Base-by-base conservation (phyloP, 37 sponge, comb jelly and placozoan genomes). In the Bolinopsis microptera region DNA sequence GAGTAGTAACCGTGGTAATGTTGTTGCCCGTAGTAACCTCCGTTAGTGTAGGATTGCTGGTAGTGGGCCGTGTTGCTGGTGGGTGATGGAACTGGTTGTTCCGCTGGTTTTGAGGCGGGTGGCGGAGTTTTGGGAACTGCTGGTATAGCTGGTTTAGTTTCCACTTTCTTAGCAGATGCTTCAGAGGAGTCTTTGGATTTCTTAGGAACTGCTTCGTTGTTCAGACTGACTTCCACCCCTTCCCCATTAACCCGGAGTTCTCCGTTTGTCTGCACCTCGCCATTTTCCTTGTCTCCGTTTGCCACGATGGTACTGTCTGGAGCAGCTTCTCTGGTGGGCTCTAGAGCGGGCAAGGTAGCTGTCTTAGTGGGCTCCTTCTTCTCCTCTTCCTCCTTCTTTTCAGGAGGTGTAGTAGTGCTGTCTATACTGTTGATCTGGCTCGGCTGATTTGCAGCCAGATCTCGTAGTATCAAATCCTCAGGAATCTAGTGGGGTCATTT, bases 341-440 rank as follows among this genome's bases (percentile, higher is more conserved):
- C 38, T 80, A 9, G 16, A 61, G 68, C 9, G 9, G 18, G 18
- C 16, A 18, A 61, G 68, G 68, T n/a, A n/a, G n/a, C n/a, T n/a
- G n/a, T n/a, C n/a, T n/a, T n/a, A n/a, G n/a, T n/a, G n/a, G n/a
- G n/a, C 25, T 72, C 31, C 27, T n/a, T 72, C 27, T 2, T 72
- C 25, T 72, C 75, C 75, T 72, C 3, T 24, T 72, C 75, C 75
- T 5, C 25, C 25, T 28, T 28, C 31, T 72, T 72, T 28, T 72
- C 31, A 30, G 82, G 35, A 30, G 82, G 24, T 5, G 82, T 34
- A 22, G 82, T 80, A 34, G 82, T 80, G 23, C 82, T 80, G 82
- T 80, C 82, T 31, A 80, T 80, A 16, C 82, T 27, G 38, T 80
- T 80, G 35, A 80, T 80, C 37, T 80, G 82, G 37, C 38, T 80